phyloP scores from a whole-genome alignment of 2,113 vertebrate genomes.

The Syngnathus floridae region DNA sequence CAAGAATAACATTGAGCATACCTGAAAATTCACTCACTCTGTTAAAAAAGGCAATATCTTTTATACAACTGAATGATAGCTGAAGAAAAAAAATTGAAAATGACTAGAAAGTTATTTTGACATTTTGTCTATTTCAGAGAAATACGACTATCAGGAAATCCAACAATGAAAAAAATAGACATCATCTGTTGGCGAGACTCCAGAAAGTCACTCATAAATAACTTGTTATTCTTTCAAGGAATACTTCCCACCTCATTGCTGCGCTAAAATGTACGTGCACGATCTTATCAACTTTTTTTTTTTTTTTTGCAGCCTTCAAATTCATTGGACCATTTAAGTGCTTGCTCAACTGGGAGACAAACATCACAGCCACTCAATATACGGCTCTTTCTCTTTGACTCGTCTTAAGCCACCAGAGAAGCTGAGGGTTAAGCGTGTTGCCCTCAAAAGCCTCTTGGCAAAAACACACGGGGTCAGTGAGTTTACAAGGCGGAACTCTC shows the following conservation, averaged over 20 bases:
- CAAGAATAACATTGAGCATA: conserved; percentile 14
- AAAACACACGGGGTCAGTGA: conserved; percentile 27
- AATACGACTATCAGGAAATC: no score
- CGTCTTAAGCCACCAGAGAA: conserved; percentile 35
- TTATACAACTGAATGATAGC: conserved; percentile 4
- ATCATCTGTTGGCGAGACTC: not conserved
- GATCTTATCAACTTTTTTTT: conserved; percentile 25
- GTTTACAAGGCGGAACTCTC: conserved; percentile 17
- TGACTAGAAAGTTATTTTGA: not conserved
- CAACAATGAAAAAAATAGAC: no score
- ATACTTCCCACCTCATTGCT: not conserved
- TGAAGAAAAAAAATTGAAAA: not conserved
- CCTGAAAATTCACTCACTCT: conserved; percentile 9
- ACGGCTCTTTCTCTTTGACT: conserved; percentile 36
- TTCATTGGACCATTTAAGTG: conserved; percentile 45
- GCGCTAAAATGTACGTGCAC: conserved; percentile 12
- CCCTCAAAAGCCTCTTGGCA: conserved; percentile 46
- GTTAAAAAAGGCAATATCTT: conserved; percentile 3
- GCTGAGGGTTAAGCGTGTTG: conserved; percentile 41
- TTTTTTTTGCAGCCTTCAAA: conserved; percentile 27
- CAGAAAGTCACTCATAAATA: not conserved
- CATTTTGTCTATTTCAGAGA: not conserved
- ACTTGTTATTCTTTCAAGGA: not conserved
- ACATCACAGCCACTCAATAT: conserved; percentile 38
- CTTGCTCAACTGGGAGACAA: conserved; percentile 38